These are phyloP conservation scores for Neoitamus cyanurus DNA, from an alignment of 2,888 invertebrate genomes.

Conservation along the genomic window DNA sequence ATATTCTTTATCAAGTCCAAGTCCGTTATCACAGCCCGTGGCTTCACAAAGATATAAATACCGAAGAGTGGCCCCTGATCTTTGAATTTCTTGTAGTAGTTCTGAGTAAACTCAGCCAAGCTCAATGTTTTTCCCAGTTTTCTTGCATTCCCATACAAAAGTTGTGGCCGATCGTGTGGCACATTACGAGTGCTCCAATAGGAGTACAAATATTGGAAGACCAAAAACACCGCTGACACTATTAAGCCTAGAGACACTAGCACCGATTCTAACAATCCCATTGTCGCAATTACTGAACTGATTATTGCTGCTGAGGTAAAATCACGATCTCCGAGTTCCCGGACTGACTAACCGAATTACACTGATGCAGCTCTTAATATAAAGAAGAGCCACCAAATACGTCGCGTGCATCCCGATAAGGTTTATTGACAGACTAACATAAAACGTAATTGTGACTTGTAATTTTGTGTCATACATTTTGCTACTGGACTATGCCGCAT, in stretches of 20 bases:
- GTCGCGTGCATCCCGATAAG: too few species aligned
- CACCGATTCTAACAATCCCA: neutral
- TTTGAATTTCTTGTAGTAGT: neutral
- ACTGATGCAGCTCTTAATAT: too few species aligned
- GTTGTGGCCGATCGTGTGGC: conserved; percentile 60
- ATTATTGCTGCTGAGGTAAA: too few species aligned
- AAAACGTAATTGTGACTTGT: too few species aligned
- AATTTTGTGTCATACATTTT: too few species aligned
- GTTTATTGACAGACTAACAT: too few species aligned
- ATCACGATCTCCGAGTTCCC: too few species aligned
- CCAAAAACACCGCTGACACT: neutral
- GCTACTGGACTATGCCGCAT: too few species aligned
- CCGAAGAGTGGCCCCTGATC: neutral
- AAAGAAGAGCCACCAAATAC: too few species aligned
- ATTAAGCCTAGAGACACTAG: neutral
- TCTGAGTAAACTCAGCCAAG: neutral
- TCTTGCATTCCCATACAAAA: conserved; percentile 57
- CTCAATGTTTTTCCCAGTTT: conserved; percentile 54
- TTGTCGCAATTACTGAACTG: too few species aligned
- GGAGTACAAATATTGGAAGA: conserved; percentile 51
- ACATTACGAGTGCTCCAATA: conserved; percentile 58
- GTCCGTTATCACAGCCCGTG: conserved; percentile 57
- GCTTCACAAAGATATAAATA: conserved; percentile 54
- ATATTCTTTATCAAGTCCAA: conserved; percentile 62
- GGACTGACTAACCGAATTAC: too few species aligned